Percentiles rank a stretch among this genome's conserved stretches.
These are phyloP conservation scores for Cavia porcellus DNA, from an alignment of 2,113 vertebrate genomes.

Conservation along the genomic window DNA sequence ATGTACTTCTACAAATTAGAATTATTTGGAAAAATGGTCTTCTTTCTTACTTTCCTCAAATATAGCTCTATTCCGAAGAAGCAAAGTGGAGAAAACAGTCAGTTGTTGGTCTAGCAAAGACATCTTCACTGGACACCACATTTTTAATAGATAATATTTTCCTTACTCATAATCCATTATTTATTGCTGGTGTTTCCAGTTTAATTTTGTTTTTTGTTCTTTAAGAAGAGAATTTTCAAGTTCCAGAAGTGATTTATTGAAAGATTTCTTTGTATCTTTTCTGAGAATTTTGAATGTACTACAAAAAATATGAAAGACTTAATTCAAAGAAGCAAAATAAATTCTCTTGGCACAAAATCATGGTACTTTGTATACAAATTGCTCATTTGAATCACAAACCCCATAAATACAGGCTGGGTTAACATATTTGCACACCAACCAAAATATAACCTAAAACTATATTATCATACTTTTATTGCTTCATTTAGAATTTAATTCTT, in stretches of 20 bases:
- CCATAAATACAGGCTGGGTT: conserved; percentile 45
- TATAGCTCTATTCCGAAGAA: neutral
- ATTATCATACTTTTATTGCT: conserved; percentile 51
- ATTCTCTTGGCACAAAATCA: conserved; percentile 57
- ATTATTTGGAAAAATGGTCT: neutral
- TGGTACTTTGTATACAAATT: conserved; percentile 52
- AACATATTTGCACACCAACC: conserved; percentile 65
- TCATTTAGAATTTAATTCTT: conserved; percentile 57
- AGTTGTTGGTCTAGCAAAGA: neutral
- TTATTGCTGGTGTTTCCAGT: conserved; percentile 47
- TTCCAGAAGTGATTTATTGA: conserved; percentile 35
- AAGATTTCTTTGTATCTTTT: conserved; percentile 51
- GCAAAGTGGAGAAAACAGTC: neutral
- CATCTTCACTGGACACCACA: neutral
- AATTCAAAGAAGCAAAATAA: conserved; percentile 60
- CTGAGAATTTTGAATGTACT: conserved; percentile 48
- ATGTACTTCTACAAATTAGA: conserved; percentile 8
- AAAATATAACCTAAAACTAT: conserved; percentile 60
- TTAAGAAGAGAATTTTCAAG: conserved; percentile 72
- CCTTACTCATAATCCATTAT: neutral
- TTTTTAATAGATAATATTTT: conserved; percentile 44
- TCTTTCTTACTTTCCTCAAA: conserved; percentile 17
- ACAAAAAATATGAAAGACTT: conserved; percentile 43
- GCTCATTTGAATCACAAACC: conserved; percentile 74
- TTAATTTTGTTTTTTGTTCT: conserved; percentile 67